These are phyloP conservation scores for Syrista parreyssii DNA, from an alignment of 2,888 invertebrate genomes.

Conservation along the genomic window DNA sequence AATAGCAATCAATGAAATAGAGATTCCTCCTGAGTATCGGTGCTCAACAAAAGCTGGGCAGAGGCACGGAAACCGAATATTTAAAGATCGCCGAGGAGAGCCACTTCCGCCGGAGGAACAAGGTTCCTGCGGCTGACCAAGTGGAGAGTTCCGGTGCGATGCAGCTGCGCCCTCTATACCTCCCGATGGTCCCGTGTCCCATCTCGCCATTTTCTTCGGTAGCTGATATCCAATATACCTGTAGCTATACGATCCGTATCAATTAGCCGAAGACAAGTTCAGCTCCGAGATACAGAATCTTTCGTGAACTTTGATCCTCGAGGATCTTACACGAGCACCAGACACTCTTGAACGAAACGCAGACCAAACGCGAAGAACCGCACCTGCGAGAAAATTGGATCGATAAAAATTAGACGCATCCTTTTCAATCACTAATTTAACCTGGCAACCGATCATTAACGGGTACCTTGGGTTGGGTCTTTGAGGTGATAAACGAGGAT, in stretches of 20 bases:
- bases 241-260: neutral
- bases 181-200: neutral
- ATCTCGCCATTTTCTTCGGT: neutral
- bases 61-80: neutral
- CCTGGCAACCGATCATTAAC: slow-evolving; percentile 40
- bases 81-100: neutral
- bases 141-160: neutral
- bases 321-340: neutral
- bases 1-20: neutral
- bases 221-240: neutral
- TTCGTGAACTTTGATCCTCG: neutral
- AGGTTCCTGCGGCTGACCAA: neutral
- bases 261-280: neutral
- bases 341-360: neutral
- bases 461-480: slow-evolving; percentile 2
- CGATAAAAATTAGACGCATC: slow-evolving; percentile 37
- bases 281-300: neutral
- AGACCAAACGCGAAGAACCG: slow-evolving; percentile 23
- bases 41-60: neutral
- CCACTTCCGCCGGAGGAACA: neutral
- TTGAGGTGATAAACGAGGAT: slow-evolving; percentile 10
- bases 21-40: neutral
- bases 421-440: slow-evolving; percentile 44
- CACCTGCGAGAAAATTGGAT: slow-evolving; percentile 41
- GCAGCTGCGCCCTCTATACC: neutral